Base-by-base conservation (phyloP, 2,113 vertebrate genomes). In the Nothobranchius kuhntae region DNA sequence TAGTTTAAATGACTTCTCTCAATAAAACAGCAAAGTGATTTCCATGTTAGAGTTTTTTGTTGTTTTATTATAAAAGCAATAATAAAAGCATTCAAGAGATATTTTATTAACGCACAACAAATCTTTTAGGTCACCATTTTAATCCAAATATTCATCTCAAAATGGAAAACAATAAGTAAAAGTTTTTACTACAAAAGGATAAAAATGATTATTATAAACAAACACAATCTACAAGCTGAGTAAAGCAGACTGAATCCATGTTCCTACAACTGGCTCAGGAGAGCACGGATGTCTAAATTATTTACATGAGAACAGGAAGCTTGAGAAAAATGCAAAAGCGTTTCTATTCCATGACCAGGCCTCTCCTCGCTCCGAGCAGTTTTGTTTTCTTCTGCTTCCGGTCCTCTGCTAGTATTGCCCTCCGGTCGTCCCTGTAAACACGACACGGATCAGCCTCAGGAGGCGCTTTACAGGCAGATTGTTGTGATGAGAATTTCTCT, bases 341-440 rank as follows among this genome's bases (percentile, higher is more conserved):
- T 36, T 51, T 53, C 89, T 86, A 94, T 63, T 78, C 71, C 64
- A 89, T 66, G 60, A 82, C 64, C 0, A 98, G 72, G 30, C 95
- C 95, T 89, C 97, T 91, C 10, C 93, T 91, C 3, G 93, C 92
- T 47, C 88, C 92, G 0, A 96, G 86, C 59, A 90, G 9, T 13
- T 82, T 86, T 54, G 91, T 91, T 58, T 95, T 98, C 88, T 95
- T 97, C 86, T 95, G 92, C 81, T 95, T 97, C 26, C 95, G 89
- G 53, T 83, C 90, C 53, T 92, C 87, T 7, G 68, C 67, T 0
- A 87, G 92, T 57, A 88, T 93, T 4, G 84, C 86, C 52, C 96
- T 92, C 30, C 95, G 88, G 14, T 94, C 87, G n/a, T 92, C 93
- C 91, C 96, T 98, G 48, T 21, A 36, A 72, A 7, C 15, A 38